Conservation (phyloP, 2,113 vertebrate species). For the Aviceda subcristata region DNA sequence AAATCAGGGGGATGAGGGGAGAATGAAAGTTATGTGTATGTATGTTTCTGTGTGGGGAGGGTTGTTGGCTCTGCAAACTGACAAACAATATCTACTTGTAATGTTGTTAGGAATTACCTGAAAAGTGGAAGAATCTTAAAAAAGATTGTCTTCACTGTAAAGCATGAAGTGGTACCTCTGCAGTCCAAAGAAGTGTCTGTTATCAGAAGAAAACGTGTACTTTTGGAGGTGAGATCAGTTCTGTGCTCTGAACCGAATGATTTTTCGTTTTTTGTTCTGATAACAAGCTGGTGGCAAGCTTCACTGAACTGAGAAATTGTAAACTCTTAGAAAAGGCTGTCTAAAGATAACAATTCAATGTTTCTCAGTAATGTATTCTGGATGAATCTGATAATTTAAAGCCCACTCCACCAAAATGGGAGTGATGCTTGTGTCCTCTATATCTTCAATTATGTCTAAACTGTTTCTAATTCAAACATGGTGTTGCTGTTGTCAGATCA, state of each 20-base stretch:
- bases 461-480: constrained; percentile 90
- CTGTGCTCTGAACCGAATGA: constrained; percentile 90
- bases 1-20: neutral
- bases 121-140: constrained; percentile 78
- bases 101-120: constrained; percentile 61
- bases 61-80: neutral
- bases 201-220: constrained; percentile 89
- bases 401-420: constrained; percentile 88
- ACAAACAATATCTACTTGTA: constrained; percentile 37
- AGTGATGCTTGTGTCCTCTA: constrained; percentile 89
- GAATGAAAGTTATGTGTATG: neutral
- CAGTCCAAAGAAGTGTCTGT: constrained; percentile 83
- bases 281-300: constrained; percentile 98
- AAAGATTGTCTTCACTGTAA: constrained; percentile 81
- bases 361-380: constrained; percentile 92
- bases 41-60: neutral
- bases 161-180: constrained; percentile 69
- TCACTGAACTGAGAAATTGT: constrained; percentile 99
- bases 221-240: constrained; percentile 91
- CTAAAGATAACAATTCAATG: constrained; percentile 97
- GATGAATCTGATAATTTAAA: constrained; percentile 94
- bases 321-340: constrained; percentile 96
- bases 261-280: constrained; percentile 93
- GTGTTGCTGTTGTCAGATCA: constrained; percentile 90
- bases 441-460: constrained; percentile 96